Evolutionary conservation across 2,113 vertebrate species (phyloP), one percentile per base, ranked within the genome.

Genomic region (Takifugu bimaculatus): DNA sequence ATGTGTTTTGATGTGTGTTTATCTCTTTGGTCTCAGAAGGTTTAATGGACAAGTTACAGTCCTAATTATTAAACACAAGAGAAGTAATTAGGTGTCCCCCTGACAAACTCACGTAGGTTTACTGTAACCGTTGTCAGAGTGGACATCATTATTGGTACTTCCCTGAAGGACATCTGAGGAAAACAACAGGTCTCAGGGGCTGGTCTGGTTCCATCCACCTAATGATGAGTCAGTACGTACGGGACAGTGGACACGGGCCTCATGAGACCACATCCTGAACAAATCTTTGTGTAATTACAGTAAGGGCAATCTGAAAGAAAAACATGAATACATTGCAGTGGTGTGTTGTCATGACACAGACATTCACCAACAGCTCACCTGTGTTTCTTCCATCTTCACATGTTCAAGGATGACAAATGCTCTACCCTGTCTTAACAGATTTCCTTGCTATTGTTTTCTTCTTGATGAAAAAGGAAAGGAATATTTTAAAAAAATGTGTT

Each of bases 181-280:
- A 73, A 73, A 63, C 54, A 56, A 26, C 6, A 60, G 51, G n/a
- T 49, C 49, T 61, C 55, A 27, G 70, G 59, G 50, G 42, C 32
- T 42, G 13, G 5, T 2, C 13, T 11, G 13, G 2, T 54, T 77
- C 28, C 44, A 55, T 28, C 35, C 52, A 63, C 51, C 15, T 79
- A 48, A 74, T 74, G 53, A 57, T 48, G 32, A 57, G 25, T 14
- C 28, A 42, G 20, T 20, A 20, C 20, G 0, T 7, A n/a, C 5
- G 10, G 61, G 63, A 62, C 51, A 68, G 11, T 59, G 48, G n/a
- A n/a, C 13, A 3, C 4, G 54, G 2, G 2, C 1, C 70, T 45
- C 54, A 15, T 59, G 59, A 60, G 63, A 56, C 26, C 1, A 20
- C 0, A 5, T 14, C 12, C 4, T 13, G 47, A 69, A 57, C 26